Percentiles rank a stretch among this genome's conserved stretches.
phyloP scores from a whole-genome alignment of 2,797 vertebrate genomes.

The Cossypha caffra region DNA sequence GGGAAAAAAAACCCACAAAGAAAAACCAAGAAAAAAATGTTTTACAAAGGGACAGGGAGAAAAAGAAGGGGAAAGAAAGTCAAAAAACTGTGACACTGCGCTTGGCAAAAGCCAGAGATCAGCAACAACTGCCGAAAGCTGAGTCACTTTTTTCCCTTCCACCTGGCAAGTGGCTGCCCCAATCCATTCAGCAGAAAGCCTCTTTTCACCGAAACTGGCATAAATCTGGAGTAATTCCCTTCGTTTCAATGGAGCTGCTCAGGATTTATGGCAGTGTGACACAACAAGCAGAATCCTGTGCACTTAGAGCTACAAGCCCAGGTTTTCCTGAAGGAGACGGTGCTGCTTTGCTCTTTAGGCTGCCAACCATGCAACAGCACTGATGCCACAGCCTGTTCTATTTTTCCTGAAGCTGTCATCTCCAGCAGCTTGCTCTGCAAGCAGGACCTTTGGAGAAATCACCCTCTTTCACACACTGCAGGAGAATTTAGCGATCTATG shows the following conservation, averaged over 20 bases:
- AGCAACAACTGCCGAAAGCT: neutral
- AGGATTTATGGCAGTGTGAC: neutral
- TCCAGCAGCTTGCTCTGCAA: neutral
- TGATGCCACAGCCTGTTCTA: neutral
- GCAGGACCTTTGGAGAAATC: neutral
- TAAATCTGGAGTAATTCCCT: constrained; percentile 38
- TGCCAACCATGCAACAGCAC: rapidly evolving
- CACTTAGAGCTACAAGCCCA: neutral
- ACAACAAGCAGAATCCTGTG: neutral
- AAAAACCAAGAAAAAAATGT: neutral
- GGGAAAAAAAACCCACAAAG: no score
- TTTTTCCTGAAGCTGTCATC: neutral
- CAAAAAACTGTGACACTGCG: neutral
- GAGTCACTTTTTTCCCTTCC: constrained; percentile 63
- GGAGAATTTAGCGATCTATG: neutral
- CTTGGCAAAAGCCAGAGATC: neutral
- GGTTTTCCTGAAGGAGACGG: neutral
- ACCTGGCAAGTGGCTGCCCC: constrained; percentile 25
- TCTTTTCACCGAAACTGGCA: constrained; percentile 24
- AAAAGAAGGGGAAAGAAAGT: neutral
- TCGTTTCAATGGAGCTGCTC: neutral
- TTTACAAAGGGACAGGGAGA: neutral
- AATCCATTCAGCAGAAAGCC: constrained; percentile 42
- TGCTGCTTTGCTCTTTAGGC: neutral
- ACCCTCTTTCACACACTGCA: neutral